These are phyloP conservation scores for Tridacna crocea DNA, from an alignment of 2,888 invertebrate genomes.

Conservation along the genomic window DNA sequence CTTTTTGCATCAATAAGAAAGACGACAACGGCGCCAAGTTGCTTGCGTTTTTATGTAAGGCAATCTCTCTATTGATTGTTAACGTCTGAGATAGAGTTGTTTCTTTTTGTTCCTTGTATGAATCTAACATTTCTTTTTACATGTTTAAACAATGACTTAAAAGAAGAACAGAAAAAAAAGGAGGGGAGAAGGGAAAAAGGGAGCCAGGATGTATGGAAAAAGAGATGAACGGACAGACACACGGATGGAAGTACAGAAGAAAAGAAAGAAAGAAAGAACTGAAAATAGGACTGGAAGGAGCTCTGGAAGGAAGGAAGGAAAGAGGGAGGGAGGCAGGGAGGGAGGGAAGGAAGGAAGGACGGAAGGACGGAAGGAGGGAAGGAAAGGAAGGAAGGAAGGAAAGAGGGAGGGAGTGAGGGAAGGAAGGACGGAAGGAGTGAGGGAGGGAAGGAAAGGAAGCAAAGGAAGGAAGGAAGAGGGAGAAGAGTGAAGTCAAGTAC, in stretches of 20 bases:
- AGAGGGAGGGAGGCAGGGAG: background rate
- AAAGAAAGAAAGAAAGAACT: background rate
- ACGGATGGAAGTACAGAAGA: background rate
- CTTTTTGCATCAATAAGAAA: too few relatives aligned
- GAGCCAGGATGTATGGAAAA: background rate
- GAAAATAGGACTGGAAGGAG: background rate
- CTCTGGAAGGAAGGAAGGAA: background rate
- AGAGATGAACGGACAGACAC: background rate
- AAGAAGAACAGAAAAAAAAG: background rate
- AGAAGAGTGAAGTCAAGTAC: background rate
- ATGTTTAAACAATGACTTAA: too few relatives aligned
- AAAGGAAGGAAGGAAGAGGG: background rate
- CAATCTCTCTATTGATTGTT: too few relatives aligned
- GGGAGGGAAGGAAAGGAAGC: background rate
- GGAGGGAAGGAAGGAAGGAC: too few relatives aligned
- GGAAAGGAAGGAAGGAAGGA: background rate
- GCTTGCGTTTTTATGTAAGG: too few relatives aligned
- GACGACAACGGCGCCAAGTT: too few relatives aligned
- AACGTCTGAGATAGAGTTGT: too few relatives aligned
- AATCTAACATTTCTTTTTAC: too few relatives aligned
- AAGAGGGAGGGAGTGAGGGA: background rate
- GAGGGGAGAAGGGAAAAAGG: background rate
- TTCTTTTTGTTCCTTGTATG: too few relatives aligned
- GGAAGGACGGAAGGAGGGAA: background rate
- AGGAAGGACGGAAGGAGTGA: background rate